Conservation (phyloP, 2,888 invertebrate species). For the Hyppa rectilinea region DNA sequence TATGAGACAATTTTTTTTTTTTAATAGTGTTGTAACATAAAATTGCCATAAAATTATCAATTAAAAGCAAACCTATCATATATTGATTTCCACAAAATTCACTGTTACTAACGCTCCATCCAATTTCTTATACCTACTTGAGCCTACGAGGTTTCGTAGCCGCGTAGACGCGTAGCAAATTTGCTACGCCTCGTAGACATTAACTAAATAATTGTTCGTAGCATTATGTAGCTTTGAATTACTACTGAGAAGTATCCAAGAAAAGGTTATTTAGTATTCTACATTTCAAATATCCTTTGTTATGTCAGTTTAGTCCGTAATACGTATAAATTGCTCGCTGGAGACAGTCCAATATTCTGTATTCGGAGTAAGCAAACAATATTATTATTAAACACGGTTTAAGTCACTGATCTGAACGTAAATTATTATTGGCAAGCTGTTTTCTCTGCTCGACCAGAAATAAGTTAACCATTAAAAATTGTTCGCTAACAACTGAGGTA, state of each 20-base stretch:
- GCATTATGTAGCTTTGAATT: slow-evolving; percentile 48
- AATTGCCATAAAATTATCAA: neutral
- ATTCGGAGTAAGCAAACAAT: slow-evolving; percentile 49
- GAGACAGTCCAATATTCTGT: slow-evolving; percentile 60
- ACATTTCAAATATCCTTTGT: slow-evolving; percentile 60
- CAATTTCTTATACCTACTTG: slow-evolving; percentile 59
- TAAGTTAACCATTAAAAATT: slow-evolving; percentile 50
- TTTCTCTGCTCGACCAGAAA: slow-evolving; percentile 47
- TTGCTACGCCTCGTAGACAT: slow-evolving; percentile 50
- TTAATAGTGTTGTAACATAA: too few relatives aligned
- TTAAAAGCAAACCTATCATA: slow-evolving; percentile 25
- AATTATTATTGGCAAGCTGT: slow-evolving; percentile 58
- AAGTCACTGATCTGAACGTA: slow-evolving; percentile 46
- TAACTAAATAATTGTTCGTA: slow-evolving; percentile 53
- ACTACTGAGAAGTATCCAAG: slow-evolving; percentile 33
- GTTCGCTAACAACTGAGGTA: slow-evolving; percentile 52
- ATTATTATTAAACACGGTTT: slow-evolving; percentile 50
- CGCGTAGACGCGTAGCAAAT: slow-evolving; percentile 56
- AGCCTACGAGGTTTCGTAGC: slow-evolving; percentile 64
- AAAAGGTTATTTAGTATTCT: slow-evolving; percentile 54
- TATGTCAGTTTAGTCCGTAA: slow-evolving; percentile 57
- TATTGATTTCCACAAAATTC: slow-evolving; percentile 56
- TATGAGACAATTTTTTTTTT: too few relatives aligned
- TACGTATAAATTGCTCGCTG: slow-evolving; percentile 54
- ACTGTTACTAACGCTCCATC: slow-evolving; percentile 48